Evolutionary conservation across 2,888 invertebrate genomes (phyloP).

Genomic region (Scrobipalpa atriplicella): DNA sequence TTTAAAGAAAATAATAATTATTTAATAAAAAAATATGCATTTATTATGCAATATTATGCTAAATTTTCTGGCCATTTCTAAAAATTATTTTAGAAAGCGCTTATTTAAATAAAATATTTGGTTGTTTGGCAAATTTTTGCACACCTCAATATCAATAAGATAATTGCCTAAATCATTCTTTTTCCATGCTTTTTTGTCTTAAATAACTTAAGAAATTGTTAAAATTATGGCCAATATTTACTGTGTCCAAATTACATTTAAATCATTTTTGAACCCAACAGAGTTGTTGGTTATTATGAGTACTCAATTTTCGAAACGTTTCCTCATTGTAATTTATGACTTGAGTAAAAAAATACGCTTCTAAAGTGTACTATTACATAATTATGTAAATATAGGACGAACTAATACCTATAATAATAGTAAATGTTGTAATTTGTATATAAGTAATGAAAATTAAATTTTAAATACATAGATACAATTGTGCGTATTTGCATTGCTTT

Average conservation of each 20-base stretch:
- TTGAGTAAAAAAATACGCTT: constrained; percentile 79
- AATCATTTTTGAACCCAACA: constrained; percentile 3
- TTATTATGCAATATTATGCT: no score
- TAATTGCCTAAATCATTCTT: no score
- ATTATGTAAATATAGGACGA: constrained; percentile 80
- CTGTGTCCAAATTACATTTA: background rate
- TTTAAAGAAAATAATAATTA: no score
- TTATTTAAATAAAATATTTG: no score
- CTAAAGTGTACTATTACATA: constrained; percentile 78
- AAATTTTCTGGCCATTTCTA: no score
- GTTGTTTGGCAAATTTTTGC: no score
- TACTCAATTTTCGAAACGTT: constrained; percentile 72
- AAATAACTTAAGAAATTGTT: no score
- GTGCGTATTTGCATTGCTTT: constrained; percentile 64
- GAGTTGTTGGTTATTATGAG: constrained; percentile 62
- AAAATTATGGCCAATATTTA: background rate
- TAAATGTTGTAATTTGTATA: constrained; percentile 83
- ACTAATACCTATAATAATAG: constrained; percentile 81
- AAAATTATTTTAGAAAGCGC: no score
- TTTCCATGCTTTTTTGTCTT: no score
- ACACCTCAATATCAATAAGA: no score
- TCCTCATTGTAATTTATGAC: constrained; percentile 76
- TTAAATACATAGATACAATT: constrained; percentile 81
- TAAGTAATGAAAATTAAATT: constrained; percentile 83
- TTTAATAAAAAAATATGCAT: no score